Evolutionary conservation across 2,888 invertebrate genomes (phyloP), one percentile per base, ranked within the genome.

Genomic region (Spisula solida): DNA sequence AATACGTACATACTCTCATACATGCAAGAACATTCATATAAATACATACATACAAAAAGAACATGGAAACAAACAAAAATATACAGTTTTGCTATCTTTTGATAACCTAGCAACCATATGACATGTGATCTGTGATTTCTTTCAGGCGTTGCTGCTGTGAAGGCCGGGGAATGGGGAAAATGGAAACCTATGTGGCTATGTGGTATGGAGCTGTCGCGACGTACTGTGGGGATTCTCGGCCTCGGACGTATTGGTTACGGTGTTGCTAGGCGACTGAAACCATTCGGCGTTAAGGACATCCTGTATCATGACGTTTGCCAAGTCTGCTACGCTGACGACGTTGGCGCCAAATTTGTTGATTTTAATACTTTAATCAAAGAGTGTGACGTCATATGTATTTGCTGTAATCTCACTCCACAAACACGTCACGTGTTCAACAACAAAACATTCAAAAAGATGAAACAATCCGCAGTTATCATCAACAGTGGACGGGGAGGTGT

Each of bases 141-240:
- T 91, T 48, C 85, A 96, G 96, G 96, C 78, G 93, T 94, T 0
- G 88, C 92, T 4, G 96, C 96, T 6, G 96, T 96, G 12, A 95
- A 95, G 86, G 97, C 97, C 88, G 99, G 98, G 0, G 98, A 98
- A 85, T 99, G 99, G 99, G 98, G 96, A 48, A 97, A 98, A 0
- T 99, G 99, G 99, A 97, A 98, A 0, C 99, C 99, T 0, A 97
- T 98, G 92, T 99, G 98, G 98, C 98, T 99, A 98, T 98, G 98
- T 92, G 99, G 99, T 0, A 98, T 98, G 14, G 98, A 98, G 0
- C 97, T 99, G 0, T 97, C 97, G 6, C 98, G 97, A 41, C 97
- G 98, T 8, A 98, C 98, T 0, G 98, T 99, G 0, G 96, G 96
- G 12, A 93, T 93, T 41, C 93, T 96, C 18, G 97, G 97, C 6